Percentiles rank a stretch among this genome's conserved stretches.
These are phyloP conservation scores for Miniopterus natalensis DNA, from an alignment of 2,113 vertebrate genomes.

Conservation along the genomic window DNA sequence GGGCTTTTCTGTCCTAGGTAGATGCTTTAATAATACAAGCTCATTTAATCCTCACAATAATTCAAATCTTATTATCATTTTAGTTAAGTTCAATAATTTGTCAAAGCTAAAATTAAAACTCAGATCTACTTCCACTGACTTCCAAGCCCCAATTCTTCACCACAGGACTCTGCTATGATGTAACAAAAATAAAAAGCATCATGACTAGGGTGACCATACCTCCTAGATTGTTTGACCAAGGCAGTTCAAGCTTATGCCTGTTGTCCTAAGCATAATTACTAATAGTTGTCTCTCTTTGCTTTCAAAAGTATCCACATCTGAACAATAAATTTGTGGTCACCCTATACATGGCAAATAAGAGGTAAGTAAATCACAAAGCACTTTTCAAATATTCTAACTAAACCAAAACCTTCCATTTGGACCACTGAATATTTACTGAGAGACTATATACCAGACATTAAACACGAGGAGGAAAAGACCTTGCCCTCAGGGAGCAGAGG, in stretches of 20 bases:
- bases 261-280: not conserved
- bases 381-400: not conserved
- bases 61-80: conserved; percentile 1
- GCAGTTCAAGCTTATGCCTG: not conserved
- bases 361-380: conserved; percentile 26
- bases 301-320: conserved; percentile 25
- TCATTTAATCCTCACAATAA: conserved; percentile 15
- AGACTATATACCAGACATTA: not conserved
- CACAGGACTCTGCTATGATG: not conserved
- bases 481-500: not conserved
- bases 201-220: not conserved
- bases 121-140: not conserved
- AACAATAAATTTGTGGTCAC: conserved; percentile 7
- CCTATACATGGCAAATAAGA: not conserved
- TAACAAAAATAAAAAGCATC: not conserved
- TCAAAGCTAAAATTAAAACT: conserved; percentile 6
- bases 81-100: conserved; percentile 20
- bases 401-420: conserved; percentile 36
- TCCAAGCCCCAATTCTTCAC: conserved; percentile 8
- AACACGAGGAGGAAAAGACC: not conserved
- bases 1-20: not conserved
- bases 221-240: not conserved
- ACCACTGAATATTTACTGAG: conserved; percentile 16
- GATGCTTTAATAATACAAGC: not conserved
- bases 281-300: not conserved